A percentile compares a stretch with the other conserved stretches of the same genome.
phyloP scores from a whole-genome alignment of 2,888 invertebrate genomes.

The Adineta ricciae region DNA sequence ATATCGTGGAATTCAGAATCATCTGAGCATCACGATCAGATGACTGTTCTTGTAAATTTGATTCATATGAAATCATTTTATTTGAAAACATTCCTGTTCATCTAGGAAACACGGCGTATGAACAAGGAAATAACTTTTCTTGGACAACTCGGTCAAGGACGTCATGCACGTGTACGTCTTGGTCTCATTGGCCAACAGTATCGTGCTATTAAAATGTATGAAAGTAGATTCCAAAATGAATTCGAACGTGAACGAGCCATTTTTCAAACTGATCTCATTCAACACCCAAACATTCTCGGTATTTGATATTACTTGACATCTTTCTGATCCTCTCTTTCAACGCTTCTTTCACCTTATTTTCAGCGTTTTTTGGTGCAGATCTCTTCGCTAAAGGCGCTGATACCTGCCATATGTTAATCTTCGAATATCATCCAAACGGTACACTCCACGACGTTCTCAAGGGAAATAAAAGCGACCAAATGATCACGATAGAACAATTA shows the following conservation, averaged over 20 bases:
- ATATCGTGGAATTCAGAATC: neutral
- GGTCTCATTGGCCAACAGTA: neutral
- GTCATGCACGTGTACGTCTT: neutral
- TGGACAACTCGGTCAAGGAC: neutral
- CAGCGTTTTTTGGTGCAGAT: neutral
- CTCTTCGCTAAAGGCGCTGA: neutral
- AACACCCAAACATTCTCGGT: neutral
- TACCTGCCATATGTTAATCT: neutral
- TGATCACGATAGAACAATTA: neutral
- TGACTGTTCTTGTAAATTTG: neutral
- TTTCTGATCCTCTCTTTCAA: no score
- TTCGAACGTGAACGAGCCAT: neutral
- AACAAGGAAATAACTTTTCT: neutral
- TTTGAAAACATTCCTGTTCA: neutral
- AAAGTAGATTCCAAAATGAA: neutral
- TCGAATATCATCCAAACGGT: neutral
- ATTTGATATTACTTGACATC: no score
- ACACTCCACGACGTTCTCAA: neutral
- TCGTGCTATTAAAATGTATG: slow-evolving; percentile 13
- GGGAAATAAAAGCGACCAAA: neutral
- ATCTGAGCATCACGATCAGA: neutral
- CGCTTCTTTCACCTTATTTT: no score
- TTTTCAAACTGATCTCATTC: neutral
- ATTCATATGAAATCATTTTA: neutral
- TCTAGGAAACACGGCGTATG: neutral